Evolutionary conservation across 2,113 vertebrate genomes (phyloP).

Genomic region (Oryzias javanicus): DNA sequence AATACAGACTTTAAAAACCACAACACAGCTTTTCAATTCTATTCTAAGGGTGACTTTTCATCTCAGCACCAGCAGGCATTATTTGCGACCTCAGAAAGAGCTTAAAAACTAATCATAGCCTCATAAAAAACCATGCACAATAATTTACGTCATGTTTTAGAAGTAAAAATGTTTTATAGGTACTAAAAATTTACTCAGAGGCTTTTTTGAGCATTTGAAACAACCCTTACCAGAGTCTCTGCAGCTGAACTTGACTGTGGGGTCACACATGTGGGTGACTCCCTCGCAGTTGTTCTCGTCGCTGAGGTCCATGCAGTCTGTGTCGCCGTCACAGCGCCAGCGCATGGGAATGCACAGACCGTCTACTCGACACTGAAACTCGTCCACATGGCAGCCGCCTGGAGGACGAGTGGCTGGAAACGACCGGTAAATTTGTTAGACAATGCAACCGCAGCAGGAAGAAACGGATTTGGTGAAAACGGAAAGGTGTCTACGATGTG

Average conservation of each 20-base stretch:
- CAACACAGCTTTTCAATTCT: too few species aligned
- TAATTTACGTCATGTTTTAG: too few species aligned
- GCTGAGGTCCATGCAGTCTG: constrained; percentile 94
- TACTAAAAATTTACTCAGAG: too few species aligned
- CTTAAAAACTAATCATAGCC: too few species aligned
- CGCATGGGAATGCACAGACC: constrained; percentile 93
- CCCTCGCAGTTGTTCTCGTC: constrained; percentile 95
- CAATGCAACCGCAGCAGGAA: background rate
- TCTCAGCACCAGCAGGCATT: too few species aligned
- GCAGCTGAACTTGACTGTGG: constrained; percentile 93
- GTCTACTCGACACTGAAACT: constrained; percentile 94
- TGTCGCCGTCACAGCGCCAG: constrained; percentile 94
- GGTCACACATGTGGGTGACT: constrained; percentile 90
- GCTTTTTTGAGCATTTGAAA: background rate
- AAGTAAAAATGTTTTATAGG: too few species aligned
- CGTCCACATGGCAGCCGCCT: constrained; percentile 90
- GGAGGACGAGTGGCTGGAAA: constrained; percentile 87
- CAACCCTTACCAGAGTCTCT: constrained; percentile 86
- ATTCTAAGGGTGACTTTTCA: too few species aligned
- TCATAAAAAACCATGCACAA: too few species aligned
- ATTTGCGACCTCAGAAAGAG: too few species aligned
- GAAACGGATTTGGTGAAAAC: background rate
- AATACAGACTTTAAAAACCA: too few species aligned
- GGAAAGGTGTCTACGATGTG: constrained; percentile 29
- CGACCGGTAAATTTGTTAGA: background rate